These are phyloP conservation scores for Anguilla pacifica DNA, from an alignment of 2,797 vertebrate genomes.

Conservation along the genomic window DNA sequence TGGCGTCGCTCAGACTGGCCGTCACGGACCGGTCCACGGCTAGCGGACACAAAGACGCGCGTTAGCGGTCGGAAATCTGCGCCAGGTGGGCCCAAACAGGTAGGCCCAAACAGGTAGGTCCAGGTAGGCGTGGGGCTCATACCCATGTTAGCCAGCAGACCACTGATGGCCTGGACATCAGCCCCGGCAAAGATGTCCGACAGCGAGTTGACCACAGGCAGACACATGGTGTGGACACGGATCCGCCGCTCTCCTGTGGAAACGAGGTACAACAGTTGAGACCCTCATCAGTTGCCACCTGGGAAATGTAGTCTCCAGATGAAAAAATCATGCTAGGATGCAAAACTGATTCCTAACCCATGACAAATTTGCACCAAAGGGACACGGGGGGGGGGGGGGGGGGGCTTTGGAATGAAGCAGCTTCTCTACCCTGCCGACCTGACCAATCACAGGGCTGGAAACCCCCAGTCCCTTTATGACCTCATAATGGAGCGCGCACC, in stretches of 20 bases:
- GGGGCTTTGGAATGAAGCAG: no score
- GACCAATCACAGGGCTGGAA: background rate
- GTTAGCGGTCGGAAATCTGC: background rate
- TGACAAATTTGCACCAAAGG: no score
- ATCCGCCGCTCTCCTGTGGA: constrained; percentile 89
- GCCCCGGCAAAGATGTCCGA: constrained; percentile 91
- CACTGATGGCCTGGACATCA: constrained; percentile 90
- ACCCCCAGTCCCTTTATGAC: background rate
- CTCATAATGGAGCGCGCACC: constrained; percentile 64
- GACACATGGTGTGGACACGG: constrained; percentile 94
- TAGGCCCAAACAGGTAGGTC: no score
- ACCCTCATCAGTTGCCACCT: background rate
- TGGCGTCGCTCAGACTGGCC: constrained; percentile 86
- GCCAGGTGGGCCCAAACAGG: background rate
- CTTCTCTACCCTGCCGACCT: background rate
- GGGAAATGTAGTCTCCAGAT: background rate
- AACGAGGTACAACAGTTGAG: background rate
- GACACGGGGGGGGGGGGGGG: no score
- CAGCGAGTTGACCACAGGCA: constrained; percentile 89
- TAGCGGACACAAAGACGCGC: constrained; percentile 35
- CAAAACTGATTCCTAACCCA: background rate
- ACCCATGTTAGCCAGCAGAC: constrained; percentile 95
- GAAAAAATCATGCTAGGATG: background rate
- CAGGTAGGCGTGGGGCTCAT: constrained; percentile 40
- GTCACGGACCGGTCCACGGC: constrained; percentile 90